Conservation (phyloP, 2,797 vertebrate genomes). For the Tragopan temminckii region DNA sequence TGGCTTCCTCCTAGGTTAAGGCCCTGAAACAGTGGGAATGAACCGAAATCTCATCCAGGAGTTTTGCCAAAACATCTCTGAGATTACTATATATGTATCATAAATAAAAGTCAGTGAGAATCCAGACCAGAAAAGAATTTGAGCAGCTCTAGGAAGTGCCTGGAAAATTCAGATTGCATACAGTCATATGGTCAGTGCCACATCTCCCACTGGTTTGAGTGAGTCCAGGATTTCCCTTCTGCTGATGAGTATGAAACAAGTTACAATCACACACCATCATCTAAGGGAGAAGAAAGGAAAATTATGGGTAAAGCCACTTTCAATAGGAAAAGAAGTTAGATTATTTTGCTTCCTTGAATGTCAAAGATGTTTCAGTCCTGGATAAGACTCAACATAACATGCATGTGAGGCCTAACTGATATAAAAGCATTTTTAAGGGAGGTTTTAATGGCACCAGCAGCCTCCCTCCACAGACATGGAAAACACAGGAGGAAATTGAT, state of each 20-base stretch:
- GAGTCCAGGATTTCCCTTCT: not conserved
- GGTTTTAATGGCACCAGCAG: not conserved
- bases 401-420: not conserved
- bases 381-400: not conserved
- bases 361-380: not conserved
- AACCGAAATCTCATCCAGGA: constrained; percentile 13
- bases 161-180: constrained; percentile 17
- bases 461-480: not conserved
- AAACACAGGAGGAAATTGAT: not conserved
- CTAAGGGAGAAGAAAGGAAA: not conserved
- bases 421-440: not conserved
- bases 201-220: not conserved
- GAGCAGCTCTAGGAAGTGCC: not conserved
- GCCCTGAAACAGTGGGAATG: constrained; percentile 17
- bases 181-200: not conserved
- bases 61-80: constrained; percentile 36
- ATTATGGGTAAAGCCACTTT: not conserved
- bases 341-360: not conserved
- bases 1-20: constrained; percentile 29
- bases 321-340: not conserved
- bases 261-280: not conserved
- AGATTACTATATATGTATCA: not conserved
- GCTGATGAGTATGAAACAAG: not conserved
- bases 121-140: constrained; percentile 30
- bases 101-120: constrained; percentile 12